A percentile compares a stretch with the other conserved stretches of the same genome.
Conservation (phyloP, 2,113 vertebrate species). For the Tragelaphus scriptus region DNA sequence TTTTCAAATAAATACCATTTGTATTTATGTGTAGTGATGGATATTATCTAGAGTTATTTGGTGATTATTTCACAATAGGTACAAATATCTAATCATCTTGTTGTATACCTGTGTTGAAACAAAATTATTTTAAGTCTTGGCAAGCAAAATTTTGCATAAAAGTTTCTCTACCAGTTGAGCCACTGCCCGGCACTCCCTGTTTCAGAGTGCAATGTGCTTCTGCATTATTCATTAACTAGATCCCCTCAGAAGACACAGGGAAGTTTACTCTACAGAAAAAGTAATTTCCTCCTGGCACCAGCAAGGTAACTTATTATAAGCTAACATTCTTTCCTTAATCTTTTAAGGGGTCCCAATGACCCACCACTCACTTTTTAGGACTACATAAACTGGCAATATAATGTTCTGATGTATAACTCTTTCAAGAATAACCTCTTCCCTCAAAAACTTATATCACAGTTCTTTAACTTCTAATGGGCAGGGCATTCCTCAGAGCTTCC, state of each 20-base stretch:
- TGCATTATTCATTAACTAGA: background rate
- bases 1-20: background rate
- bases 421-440: background rate
- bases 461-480: background rate
- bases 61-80: background rate
- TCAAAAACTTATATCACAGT: background rate
- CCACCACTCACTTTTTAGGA: background rate
- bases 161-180: background rate
- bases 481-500: background rate
- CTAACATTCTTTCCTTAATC: background rate
- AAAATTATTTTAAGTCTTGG: background rate
- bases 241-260: background rate
- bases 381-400: background rate
- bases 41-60: background rate
- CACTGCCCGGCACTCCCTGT: fast-evolving
- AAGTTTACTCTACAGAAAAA: background rate
- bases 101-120: background rate
- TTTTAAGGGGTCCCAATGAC: background rate
- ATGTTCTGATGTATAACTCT: background rate
- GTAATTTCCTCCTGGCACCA: background rate
- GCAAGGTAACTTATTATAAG: background rate
- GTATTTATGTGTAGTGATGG: background rate
- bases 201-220: background rate
- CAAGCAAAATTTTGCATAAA: background rate
- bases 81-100: background rate